Percentiles rank a stretch among this genome's conserved stretches.
These are phyloP conservation scores for Uloborus plumipes DNA, from an alignment of 2,888 invertebrate species.

Conservation along the genomic window DNA sequence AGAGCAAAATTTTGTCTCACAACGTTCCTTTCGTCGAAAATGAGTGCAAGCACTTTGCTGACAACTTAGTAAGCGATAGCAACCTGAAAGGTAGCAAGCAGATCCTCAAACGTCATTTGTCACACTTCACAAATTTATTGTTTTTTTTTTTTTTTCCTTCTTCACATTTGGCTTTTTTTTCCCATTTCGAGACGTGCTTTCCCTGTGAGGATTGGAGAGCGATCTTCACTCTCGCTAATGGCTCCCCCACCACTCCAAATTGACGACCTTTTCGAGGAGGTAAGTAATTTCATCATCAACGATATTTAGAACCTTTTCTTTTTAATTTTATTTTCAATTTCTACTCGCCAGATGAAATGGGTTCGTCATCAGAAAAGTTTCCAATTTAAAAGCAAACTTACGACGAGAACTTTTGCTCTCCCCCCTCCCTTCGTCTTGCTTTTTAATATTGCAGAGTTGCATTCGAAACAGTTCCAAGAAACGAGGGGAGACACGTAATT, in stretches of 20 bases:
- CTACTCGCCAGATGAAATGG: slow-evolving; percentile 31
- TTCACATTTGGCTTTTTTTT: slow-evolving; percentile 44
- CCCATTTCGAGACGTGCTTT: neutral
- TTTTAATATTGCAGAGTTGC: too few relatives aligned
- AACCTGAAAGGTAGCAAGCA: slow-evolving; percentile 16
- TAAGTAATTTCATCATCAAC: slow-evolving; percentile 33
- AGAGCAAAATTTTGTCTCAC: too few relatives aligned
- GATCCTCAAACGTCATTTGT: slow-evolving; percentile 24
- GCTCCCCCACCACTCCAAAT: slow-evolving; percentile 12
- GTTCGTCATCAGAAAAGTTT: slow-evolving; percentile 30
- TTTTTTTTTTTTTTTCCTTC: slow-evolving; percentile 4
- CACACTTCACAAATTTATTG: slow-evolving; percentile 3
- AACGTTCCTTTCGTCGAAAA: too few relatives aligned
- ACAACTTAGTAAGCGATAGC: neutral
- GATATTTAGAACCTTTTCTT: slow-evolving; percentile 12
- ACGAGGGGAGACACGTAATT: neutral
- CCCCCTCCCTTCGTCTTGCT: too few relatives aligned
- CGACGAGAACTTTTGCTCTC: too few relatives aligned
- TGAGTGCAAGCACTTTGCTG: neutral
- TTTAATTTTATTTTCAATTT: slow-evolving; percentile 21
- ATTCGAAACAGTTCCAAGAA: too few relatives aligned
- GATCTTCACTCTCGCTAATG: slow-evolving; percentile 31
- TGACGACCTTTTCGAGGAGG: too few relatives aligned
- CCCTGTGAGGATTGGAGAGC: slow-evolving; percentile 1
- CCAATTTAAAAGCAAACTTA: slow-evolving; percentile 8